Base-by-base conservation (phyloP, 2,113 vertebrate genomes). In the Mus pahari region DNA sequence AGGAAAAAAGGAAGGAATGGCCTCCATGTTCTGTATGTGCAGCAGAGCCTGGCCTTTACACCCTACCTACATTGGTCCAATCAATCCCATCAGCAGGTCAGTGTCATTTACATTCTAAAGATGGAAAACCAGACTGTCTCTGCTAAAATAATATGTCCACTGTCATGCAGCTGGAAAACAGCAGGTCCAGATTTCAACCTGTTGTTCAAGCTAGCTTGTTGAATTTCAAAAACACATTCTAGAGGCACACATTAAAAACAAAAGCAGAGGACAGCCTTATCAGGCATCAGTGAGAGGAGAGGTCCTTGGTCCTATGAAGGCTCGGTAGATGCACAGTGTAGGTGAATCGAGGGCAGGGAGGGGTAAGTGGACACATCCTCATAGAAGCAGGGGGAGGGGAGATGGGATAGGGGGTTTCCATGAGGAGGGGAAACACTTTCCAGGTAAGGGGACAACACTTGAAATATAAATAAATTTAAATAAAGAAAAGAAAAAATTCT, bases 151-250 rank as follows among this genome's bases (percentile, higher is more conserved):
- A 94, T 16, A 50, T 79, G 53, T 12, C 75, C 26, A 62, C 28
- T 83, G 53, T 92, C 48, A 55, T 13, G 20, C 3, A 79, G 16
- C 60, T 45, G 33, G 84, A 7, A 92, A 87, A 36, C 22, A 28
- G 33, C 19, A 95, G 16, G 73, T 89, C 22, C 16, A 62, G 4
- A 94, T 90, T 94, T 94, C 82, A 95, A 91, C 73, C 7, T 48
- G 48, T 48, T 48, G 48, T 48, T 48, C 48, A 48, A 48, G 4
- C 6, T n/a, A 84, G 3, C 5, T 66, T 95, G 22, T 31, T 90
- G n/a, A 94, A 71, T 9, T 90, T 92, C 90, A 77, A 79, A 89
- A 10, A 17, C 53, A 78, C 82, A 26, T 83, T 87, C 53, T 79
- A 82, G 62, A 78, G 55, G 64, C 1, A 14, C 2, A 11, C 66